Base-by-base conservation (phyloP, 2,797 vertebrate species). In the Gephyroberyx darwinii region DNA sequence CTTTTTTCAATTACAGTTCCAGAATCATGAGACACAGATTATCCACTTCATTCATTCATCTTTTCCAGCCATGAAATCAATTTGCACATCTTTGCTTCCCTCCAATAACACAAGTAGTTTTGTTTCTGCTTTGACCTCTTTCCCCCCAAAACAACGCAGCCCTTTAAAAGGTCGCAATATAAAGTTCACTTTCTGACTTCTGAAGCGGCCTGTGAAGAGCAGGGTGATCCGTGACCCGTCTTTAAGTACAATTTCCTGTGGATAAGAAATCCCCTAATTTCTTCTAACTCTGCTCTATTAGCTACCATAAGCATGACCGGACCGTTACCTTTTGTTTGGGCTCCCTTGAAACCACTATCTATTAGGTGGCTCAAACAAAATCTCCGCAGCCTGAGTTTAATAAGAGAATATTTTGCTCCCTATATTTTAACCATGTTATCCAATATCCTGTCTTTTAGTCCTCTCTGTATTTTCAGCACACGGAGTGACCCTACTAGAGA, bases 161-260 rank as follows among this genome's bases (percentile, higher is more conserved):
- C 84, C 78, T 82, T 80, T 80, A 74, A 84, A 86, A 72, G 69
- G 77, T 73, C 51, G 37, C 75, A 52, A 75, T 77, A 84, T 26
- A 59, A 88, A 81, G 84, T 90, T 90, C 83, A 77, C 71, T 57
- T 52, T 62, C 65, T 51, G 86, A 81, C 84, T 83, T 88, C 84
- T 87, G 85, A 90, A 78, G 81, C 78, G 51, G 76, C 74, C 77
- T 84, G 78, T 81, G 86, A 91, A 86, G 86, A 88, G 78, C 80
- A 73, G 75, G 76, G 73, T 88, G 90, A 94, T 91, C 91, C 88
- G 80, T 92, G 90, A 92, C 89, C 91, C 22, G 75, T 86, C 89
- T 89, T 92, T 91, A 92, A 92, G 88, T 77, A 92, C 91, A 92
- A 93, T 93, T 93, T 94, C 93, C 92, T 93, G 91, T 88, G 60